Evolutionary conservation across 1,140 invertebrate species (phyloP).

Genomic region (Elymnias hypermnestra): DNA sequence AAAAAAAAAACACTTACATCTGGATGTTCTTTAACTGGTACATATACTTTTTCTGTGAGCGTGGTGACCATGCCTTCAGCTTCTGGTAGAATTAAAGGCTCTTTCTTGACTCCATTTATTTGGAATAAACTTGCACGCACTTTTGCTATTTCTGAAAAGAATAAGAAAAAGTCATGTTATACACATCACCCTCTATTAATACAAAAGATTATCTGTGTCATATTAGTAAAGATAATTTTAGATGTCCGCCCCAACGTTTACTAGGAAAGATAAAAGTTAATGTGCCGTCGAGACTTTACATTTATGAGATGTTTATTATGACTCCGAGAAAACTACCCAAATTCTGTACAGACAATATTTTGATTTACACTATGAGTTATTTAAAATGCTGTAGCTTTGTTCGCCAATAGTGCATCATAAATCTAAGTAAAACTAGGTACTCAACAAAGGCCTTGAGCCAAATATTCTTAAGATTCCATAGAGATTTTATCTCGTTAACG

Average conservation of each 20-base stretch:
- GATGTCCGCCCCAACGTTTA: constrained; percentile 39
- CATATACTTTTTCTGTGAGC: constrained; percentile 99
- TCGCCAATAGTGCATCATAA: not conserved
- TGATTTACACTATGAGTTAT: constrained; percentile 6
- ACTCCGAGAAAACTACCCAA: constrained; percentile 22
- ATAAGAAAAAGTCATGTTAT: constrained; percentile 52
- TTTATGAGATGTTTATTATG: constrained; percentile 27
- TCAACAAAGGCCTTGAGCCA: not conserved
- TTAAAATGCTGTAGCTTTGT: not conserved
- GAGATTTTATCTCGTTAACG: no score
- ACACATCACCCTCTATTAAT: constrained; percentile 42
- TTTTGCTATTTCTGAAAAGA: constrained; percentile 97
- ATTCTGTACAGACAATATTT: constrained; percentile 8
- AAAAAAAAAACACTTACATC: constrained; percentile 88
- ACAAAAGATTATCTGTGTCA: constrained; percentile 38
- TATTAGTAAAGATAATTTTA: constrained; percentile 46
- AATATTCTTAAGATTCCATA: not conserved
- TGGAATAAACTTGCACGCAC: constrained; percentile 98
- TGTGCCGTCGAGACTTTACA: constrained; percentile 38
- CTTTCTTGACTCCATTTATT: constrained; percentile 97
- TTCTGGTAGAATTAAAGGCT: constrained; percentile 95
- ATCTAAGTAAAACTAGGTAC: not conserved
- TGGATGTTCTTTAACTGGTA: constrained; percentile 99
- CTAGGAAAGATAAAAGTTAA: constrained; percentile 49
- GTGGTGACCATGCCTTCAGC: constrained; percentile 92